phyloP scores from a whole-genome alignment of 2,113 vertebrate genomes.

The Oceanites oceanicus region DNA sequence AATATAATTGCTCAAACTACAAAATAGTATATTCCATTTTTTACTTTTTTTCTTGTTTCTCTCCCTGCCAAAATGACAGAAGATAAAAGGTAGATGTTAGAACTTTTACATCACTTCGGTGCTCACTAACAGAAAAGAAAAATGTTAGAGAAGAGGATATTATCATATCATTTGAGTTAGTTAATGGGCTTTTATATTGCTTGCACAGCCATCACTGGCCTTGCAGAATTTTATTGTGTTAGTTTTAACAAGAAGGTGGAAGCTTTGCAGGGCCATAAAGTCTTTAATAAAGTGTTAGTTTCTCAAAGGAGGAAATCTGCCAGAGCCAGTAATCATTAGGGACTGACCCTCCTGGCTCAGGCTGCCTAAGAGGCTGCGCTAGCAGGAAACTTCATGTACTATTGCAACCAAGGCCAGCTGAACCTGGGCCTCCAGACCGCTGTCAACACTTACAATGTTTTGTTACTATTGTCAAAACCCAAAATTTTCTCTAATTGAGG shows the following conservation, averaged over 20 bases:
- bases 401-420: neutral
- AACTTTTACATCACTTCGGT: neutral
- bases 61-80: neutral
- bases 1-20: neutral
- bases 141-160: neutral
- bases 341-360: neutral
- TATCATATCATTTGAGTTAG: neutral
- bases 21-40: neutral
- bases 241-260: neutral
- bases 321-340: neutral
- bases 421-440: neutral
- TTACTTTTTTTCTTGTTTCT: neutral
- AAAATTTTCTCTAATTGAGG: neutral
- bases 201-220: neutral
- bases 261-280: neutral
- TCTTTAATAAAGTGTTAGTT: neutral
- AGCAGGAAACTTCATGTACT: accelerated
- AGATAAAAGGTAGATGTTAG: neutral
- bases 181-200: neutral
- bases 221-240: neutral
- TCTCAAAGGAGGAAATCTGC: neutral
- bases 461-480: neutral
- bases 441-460: neutral
- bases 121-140: neutral
- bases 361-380: neutral